Base-by-base conservation (phyloP, 2,888 invertebrate genomes). In the Xestia ashworthii region DNA sequence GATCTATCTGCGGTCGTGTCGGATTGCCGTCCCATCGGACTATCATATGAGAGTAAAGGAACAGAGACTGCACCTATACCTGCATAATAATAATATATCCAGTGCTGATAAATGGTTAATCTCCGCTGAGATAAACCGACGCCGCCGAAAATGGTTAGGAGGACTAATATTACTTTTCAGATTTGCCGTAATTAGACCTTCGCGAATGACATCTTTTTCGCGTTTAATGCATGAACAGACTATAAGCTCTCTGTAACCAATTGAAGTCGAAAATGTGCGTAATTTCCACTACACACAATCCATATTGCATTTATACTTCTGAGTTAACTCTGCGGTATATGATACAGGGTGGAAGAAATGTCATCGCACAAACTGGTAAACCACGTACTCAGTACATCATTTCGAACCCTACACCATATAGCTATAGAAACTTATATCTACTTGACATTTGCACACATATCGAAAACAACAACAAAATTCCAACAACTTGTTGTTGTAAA, bases 401-500 rank as follows among this genome's bases (percentile, higher is more conserved):
- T 60, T 5, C 8, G 1, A 32, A 32, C 32, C 32, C 14, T 25
- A 5, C 55, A 11, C 32, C 32, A 60, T 19, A 32, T 32, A 60
- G 32, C 66, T 38, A 2, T n/a, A 38, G 9, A 41, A 22, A 41
- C 58, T 38, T 64, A 25, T 19, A 76, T 16, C 16, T 55, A 75
- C n/a, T 19, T 65, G 14, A 38, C 11, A 48, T 50, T 58, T 60
- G 19, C 53, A 22, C 12, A 2, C 9, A 48, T 9, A 62, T 80
- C 32, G 14, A 50, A 65, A 55, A 80, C 64, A 50, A 65, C 32
- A 55, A 80, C 41, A 71, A 32, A 44, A 62, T 78, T 9, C 25
- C 22, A 46, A 5, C 25, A 8, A 44, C 46, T 25, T 46, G 60
- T 79, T 62, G 32, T 32, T 32, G 32, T 44, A 64, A 67, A 38